Conservation (phyloP, 2,888 invertebrate species). For the Acanthosepion esculentum region DNA sequence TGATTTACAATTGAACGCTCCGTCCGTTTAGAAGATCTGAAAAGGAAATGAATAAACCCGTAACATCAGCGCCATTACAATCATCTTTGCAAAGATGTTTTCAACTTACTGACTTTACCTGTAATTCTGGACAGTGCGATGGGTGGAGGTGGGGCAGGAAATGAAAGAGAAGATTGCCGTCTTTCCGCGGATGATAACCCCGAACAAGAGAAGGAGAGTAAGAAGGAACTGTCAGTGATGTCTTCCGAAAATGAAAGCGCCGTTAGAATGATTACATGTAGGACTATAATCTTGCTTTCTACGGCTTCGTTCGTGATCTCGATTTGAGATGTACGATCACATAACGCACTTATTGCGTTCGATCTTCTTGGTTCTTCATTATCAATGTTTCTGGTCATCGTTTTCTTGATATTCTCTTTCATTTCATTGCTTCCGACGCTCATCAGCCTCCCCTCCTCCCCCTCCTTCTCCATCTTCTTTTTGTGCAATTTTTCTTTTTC, state of each 20-base stretch:
- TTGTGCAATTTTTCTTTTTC: no score
- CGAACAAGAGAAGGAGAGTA: background rate
- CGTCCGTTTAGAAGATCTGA: background rate
- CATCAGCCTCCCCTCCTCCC: rapidly evolving
- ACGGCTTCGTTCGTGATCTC: background rate
- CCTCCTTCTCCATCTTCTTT: background rate
- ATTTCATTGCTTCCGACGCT: background rate
- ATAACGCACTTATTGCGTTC: background rate
- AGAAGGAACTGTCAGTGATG: background rate
- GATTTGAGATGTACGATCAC: background rate
- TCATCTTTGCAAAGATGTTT: background rate
- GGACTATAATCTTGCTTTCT: background rate
- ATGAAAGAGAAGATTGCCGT: background rate
- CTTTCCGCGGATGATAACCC: background rate
- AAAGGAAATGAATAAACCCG: background rate
- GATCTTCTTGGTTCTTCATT: background rate
- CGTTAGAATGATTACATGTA: background rate
- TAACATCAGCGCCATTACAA: background rate
- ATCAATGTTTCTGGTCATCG: background rate
- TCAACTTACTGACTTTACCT: background rate
- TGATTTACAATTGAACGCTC: background rate
- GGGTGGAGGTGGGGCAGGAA: background rate
- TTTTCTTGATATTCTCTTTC: background rate
- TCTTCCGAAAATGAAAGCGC: background rate
- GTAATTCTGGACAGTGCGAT: background rate